Conservation (phyloP, 1,140 invertebrate genomes). For the Drosophila azteca region DNA sequence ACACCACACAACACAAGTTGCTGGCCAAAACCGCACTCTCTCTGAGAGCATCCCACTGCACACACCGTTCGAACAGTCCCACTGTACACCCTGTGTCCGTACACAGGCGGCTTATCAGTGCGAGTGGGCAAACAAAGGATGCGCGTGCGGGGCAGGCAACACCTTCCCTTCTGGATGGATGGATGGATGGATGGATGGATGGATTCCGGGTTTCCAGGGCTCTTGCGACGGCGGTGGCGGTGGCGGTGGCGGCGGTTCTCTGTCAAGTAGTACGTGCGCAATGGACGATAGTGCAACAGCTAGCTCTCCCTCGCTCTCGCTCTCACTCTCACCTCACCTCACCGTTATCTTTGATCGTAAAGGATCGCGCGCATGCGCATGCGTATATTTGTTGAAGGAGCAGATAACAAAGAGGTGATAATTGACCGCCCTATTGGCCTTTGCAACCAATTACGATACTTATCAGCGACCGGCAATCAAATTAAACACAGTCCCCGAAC, state of each 20-base stretch:
- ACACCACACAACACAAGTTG: constrained; percentile 77
- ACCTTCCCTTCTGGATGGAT: constrained; percentile 37
- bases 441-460: constrained; percentile 76
- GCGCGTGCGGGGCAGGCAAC: constrained; percentile 47
- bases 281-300: constrained; percentile 30
- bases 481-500: constrained; percentile 53
- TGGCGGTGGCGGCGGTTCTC: constrained; percentile 28
- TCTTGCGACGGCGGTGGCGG: constrained; percentile 37
- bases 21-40: constrained; percentile 15
- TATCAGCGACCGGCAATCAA: constrained; percentile 66
- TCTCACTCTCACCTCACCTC: constrained; percentile 21
- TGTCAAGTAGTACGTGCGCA: constrained; percentile 64
- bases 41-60: neutral
- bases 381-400: constrained; percentile 31
- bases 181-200: neutral
- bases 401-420: constrained; percentile 78
- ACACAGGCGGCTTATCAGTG: no score
- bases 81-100: no score
- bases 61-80: neutral
- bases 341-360: constrained; percentile 42
- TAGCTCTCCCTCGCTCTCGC: constrained; percentile 33
- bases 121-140: constrained; percentile 34
- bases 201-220: constrained; percentile 28
- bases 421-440: constrained; percentile 79
- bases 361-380: constrained; percentile 47